Evolutionary conservation across 2,797 vertebrate genomes (phyloP).

Genomic region (Acanthurus tractus): DNA sequence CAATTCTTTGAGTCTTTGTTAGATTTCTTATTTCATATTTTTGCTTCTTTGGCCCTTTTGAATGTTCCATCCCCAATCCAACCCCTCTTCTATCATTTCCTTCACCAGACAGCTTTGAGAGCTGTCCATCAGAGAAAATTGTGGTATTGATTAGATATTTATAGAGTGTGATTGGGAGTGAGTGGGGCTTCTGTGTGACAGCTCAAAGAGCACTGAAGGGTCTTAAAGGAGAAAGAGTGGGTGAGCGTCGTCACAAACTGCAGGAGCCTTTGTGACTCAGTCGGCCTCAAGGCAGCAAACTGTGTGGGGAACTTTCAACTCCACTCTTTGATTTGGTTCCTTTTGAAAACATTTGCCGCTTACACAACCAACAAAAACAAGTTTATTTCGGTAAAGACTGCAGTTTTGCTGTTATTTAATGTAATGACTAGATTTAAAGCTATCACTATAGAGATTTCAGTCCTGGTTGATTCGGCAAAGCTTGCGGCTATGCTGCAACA

Average conservation of each 20-base stretch:
- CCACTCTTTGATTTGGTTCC: conserved; percentile 29
- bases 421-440: background rate
- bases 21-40: background rate
- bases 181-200: conserved; percentile 26
- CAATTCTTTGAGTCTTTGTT: background rate
- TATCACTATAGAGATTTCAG: background rate
- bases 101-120: conserved; percentile 16
- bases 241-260: conserved; percentile 25
- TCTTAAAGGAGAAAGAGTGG: conserved; percentile 35
- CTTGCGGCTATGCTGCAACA: background rate
- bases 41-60: background rate
- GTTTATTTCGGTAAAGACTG: background rate
- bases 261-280: conserved; percentile 48
- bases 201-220: conserved; percentile 6
- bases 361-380: conserved; percentile 9
- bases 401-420: background rate
- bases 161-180: conserved; percentile 22
- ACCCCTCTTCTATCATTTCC: background rate
- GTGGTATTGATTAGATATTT: conserved; percentile 57
- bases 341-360: conserved; percentile 41
- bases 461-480: background rate
- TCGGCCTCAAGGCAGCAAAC: conserved; percentile 30
- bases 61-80: background rate
- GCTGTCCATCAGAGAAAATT: conserved; percentile 19
- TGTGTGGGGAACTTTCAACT: conserved; percentile 30